Conservation (phyloP, 2,888 invertebrate genomes). For the Cremastobaeus sp. region DNA sequence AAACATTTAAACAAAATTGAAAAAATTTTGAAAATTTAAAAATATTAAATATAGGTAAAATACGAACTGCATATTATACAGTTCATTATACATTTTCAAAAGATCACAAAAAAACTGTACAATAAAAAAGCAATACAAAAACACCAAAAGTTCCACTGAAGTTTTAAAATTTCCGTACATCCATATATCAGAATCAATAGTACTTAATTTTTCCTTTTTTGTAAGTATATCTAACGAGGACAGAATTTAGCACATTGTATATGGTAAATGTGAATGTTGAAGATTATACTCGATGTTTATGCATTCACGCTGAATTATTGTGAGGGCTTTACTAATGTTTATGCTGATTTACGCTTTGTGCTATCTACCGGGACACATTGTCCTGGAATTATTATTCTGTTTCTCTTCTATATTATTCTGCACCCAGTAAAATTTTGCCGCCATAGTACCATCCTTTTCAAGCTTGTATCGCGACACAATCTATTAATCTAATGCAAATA, state of each 20-base stretch:
- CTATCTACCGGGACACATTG: slow-evolving; percentile 78
- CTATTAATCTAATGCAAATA: slow-evolving; percentile 41
- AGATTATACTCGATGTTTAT: slow-evolving; percentile 75
- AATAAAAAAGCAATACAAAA: slow-evolving; percentile 4
- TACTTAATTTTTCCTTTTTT: slow-evolving; percentile 66
- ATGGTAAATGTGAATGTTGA: slow-evolving; percentile 73
- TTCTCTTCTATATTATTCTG: slow-evolving; percentile 63
- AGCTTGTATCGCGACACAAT: slow-evolving; percentile 46
- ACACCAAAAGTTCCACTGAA: too few species aligned
- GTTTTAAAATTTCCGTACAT: too few species aligned
- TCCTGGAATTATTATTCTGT: slow-evolving; percentile 76
- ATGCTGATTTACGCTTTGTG: slow-evolving; percentile 78
- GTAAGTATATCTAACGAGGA: slow-evolving; percentile 40
- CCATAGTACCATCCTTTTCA: slow-evolving; percentile 44
- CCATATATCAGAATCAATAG: slow-evolving; percentile 63
- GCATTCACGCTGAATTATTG: slow-evolving; percentile 78
- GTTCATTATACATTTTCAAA: too few species aligned
- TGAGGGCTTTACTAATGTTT: slow-evolving; percentile 77
- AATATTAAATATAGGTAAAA: too few species aligned
- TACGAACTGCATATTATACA: too few species aligned
- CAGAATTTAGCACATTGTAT: slow-evolving; percentile 71
- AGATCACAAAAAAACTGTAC: too few species aligned
- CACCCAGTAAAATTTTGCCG: slow-evolving; percentile 55
- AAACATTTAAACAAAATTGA: too few species aligned
- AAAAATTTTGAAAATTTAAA: too few species aligned